Evolutionary conservation across 1,140 invertebrate genomes (phyloP), one percentile per base, ranked within the genome.

Genomic region (Dryas iulia): DNA sequence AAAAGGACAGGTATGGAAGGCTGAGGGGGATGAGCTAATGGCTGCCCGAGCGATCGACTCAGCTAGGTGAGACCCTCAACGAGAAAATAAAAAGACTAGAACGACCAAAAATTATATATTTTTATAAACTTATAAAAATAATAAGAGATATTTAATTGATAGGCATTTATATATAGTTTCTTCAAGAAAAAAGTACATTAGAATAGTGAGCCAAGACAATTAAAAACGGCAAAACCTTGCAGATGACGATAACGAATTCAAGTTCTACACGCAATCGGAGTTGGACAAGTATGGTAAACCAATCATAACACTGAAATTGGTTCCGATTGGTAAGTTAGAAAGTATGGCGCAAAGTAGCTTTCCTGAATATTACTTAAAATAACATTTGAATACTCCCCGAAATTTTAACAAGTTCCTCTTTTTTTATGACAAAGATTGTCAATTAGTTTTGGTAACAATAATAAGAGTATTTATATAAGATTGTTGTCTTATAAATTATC

Each of bases 171-270:
- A n/a, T n/a, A n/a, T 35, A 10, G 1, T 14, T 14, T 35, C 12
- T 11, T 35, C 33, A 35, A 35, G 33, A 35, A 35, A 35, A 5
- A 39, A 18, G 1, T 18, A 35, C n/a, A 18, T 7, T 39, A 39
- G n/a, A 39, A 39, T 39, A 39, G 39, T 47, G 39, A 21, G 39
- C 39, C 59, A 60, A 47, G 59, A 26, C 33, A 39, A 60, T 39
- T 60, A 25, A 60, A n/a, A 47, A 60, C 24, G 33, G n/a, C 33
- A 39, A 47, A 31, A 28, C 30, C 25, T 31, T 64, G 61, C 61
- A 64, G 61, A 64, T 64, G 61, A 54, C 7, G 52, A 24, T 54
- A 30, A 64, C 14, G 14, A 64, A 54, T 54, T 31, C 61, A 33
- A 39, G 59, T 47, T 60, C 59, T 39, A 24, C 61, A 47, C 28